phyloP scores from a whole-genome alignment of 2,113 vertebrate genomes.

The Campylomormyrus numenius region DNA sequence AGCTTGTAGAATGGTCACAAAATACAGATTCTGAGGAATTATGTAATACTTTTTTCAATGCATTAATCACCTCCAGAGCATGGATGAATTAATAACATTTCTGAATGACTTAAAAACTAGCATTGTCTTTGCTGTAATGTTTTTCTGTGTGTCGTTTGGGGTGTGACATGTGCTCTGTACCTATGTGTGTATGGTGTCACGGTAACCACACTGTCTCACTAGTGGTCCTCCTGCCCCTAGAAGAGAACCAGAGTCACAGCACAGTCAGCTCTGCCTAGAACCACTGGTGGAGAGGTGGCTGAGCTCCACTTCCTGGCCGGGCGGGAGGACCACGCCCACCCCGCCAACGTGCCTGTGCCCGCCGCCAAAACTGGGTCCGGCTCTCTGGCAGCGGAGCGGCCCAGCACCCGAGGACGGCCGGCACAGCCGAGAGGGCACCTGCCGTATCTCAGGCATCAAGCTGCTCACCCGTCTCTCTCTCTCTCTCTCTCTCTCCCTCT shows the following conservation, averaged over 20 bases:
- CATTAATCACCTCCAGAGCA: not conserved
- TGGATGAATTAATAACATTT: not conserved
- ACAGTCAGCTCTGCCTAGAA: not conserved
- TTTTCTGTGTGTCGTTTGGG: not conserved
- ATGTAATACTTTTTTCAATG: not conserved
- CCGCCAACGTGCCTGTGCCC: not conserved
- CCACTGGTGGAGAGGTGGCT: not conserved
- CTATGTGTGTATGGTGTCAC: not conserved
- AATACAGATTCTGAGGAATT: not conserved
- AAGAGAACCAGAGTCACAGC: not conserved
- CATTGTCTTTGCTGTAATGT: not conserved
- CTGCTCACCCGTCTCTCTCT: constrained; percentile 21
- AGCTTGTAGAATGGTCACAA: not conserved
- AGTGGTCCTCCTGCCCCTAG: not conserved
- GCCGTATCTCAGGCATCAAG: constrained; percentile 22
- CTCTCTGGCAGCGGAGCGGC: not conserved
- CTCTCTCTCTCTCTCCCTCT: not conserved
- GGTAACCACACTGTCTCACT: not conserved
- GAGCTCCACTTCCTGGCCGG: not conserved
- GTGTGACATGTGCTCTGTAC: not conserved
- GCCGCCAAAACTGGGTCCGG: not conserved
- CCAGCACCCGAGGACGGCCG: not conserved
- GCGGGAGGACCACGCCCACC: not conserved
- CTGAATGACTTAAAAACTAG: not conserved
- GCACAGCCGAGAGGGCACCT: not conserved